These are phyloP conservation scores for Parauchenoglanis ngamensis DNA, from an alignment of 2,797 vertebrate species.

Conservation along the genomic window DNA sequence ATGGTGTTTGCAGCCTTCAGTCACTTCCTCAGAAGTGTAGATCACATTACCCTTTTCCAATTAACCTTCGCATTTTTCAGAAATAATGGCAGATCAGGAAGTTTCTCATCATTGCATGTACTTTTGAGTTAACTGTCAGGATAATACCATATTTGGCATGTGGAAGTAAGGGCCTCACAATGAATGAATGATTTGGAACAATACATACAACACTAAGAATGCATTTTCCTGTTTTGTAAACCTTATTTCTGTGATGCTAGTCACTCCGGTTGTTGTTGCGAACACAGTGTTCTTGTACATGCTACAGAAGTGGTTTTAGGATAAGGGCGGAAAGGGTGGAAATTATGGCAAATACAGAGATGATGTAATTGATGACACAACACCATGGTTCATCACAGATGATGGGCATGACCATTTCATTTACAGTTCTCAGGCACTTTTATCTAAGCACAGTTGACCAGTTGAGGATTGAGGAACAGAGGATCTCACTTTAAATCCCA, in stretches of 20 bases:
- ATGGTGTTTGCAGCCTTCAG: background rate
- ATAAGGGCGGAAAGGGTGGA: background rate
- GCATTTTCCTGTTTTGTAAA: slow-evolving; percentile 6
- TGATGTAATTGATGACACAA: background rate
- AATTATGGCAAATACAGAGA: background rate
- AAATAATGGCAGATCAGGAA: background rate
- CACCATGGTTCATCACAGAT: background rate
- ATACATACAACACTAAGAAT: background rate
- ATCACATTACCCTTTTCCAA: background rate
- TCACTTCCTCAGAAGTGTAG: background rate
- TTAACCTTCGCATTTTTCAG: background rate
- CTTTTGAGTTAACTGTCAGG: background rate
- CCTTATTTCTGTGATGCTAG: slow-evolving; percentile 11
- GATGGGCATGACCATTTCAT: background rate
- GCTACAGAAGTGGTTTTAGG: background rate
- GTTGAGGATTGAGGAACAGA: background rate
- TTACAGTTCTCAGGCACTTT: background rate
- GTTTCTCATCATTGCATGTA: background rate
- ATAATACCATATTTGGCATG: background rate
- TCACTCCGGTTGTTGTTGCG: background rate
- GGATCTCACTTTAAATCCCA: background rate
- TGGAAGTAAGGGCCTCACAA: background rate
- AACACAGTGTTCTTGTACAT: background rate
- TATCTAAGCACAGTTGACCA: no score
- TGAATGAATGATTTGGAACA: background rate